These are phyloP conservation scores for Drosophila subsilvestris DNA, from an alignment of 2,888 invertebrate species.

Conservation along the genomic window DNA sequence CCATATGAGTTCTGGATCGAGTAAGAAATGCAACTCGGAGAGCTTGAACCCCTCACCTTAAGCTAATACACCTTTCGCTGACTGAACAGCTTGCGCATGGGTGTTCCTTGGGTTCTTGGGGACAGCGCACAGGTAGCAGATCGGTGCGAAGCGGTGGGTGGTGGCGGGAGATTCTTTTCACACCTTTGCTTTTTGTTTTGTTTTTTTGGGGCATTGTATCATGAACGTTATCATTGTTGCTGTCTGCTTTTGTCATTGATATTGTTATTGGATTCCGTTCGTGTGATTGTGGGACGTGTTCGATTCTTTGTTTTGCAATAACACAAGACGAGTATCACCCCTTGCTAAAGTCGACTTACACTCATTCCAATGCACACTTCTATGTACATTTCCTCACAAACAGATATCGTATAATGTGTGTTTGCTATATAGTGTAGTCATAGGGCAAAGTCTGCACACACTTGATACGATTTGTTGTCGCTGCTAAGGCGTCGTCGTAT, in stretches of 20 bases:
- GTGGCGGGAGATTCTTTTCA: conserved; percentile 27
- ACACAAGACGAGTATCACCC: conserved; percentile 20
- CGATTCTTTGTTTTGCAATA: conserved; percentile 39
- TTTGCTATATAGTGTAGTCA: conserved; percentile 62
- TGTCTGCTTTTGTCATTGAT: conserved; percentile 35
- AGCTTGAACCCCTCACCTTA: background rate
- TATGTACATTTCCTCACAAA: background rate
- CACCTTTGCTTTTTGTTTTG: conserved; percentile 8
- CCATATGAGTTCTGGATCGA: too few relatives aligned
- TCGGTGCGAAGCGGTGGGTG: background rate
- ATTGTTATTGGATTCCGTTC: conserved; percentile 28
- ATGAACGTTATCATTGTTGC: conserved; percentile 37
- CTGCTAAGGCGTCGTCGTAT: conserved; percentile 31
- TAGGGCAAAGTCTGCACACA: conserved; percentile 77
- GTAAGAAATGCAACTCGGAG: too few relatives aligned
- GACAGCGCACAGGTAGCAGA: background rate
- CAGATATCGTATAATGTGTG: background rate
- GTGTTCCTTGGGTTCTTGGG: background rate
- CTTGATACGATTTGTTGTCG: conserved; percentile 66
- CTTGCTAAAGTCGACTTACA: conserved; percentile 35
- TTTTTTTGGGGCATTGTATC: conserved; percentile 30
- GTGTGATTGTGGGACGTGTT: conserved; percentile 27
- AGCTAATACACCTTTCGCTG: background rate
- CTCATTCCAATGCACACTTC: conserved; percentile 13
- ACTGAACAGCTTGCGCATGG: background rate